Conservation (phyloP, 2,797 vertebrate genomes). For the Enteromius argenteus region DNA sequence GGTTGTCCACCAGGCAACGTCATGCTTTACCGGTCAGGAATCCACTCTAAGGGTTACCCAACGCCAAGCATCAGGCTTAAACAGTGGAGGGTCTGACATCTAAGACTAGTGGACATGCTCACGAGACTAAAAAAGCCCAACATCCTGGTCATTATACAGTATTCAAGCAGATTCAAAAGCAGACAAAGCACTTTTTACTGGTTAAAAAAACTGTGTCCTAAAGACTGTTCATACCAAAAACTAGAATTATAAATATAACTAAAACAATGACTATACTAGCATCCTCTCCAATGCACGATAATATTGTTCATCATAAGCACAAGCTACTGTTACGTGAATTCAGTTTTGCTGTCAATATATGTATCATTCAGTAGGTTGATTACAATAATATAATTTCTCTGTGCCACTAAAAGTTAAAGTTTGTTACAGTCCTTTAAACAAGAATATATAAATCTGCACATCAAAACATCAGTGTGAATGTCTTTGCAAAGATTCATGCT, state of each 20-base stretch:
- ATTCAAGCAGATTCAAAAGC: background rate
- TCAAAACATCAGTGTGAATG: background rate
- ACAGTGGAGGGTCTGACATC: slow-evolving; percentile 43
- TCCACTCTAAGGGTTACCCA: slow-evolving; percentile 54
- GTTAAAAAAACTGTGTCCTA: background rate
- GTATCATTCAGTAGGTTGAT: background rate
- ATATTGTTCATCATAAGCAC: background rate
- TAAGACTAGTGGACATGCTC: slow-evolving; percentile 6
- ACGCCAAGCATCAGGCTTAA: slow-evolving; percentile 49
- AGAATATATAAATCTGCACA: background rate
- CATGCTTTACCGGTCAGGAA: slow-evolving; percentile 57
- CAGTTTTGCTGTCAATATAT: background rate
- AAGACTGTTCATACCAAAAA: background rate
- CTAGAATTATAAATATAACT: background rate
- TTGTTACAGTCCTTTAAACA: background rate
- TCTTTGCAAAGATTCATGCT: background rate
- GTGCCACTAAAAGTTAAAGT: background rate
- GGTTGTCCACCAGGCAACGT: slow-evolving; percentile 55
- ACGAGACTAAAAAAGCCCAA: background rate
- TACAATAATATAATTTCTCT: background rate
- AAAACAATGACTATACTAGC: background rate
- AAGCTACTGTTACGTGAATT: background rate
- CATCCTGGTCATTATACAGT: slow-evolving; percentile 17
- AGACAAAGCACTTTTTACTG: background rate
- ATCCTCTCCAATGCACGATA: background rate